Conservation (phyloP, 2,888 invertebrate genomes). For the Ophioninae sp. region DNA sequence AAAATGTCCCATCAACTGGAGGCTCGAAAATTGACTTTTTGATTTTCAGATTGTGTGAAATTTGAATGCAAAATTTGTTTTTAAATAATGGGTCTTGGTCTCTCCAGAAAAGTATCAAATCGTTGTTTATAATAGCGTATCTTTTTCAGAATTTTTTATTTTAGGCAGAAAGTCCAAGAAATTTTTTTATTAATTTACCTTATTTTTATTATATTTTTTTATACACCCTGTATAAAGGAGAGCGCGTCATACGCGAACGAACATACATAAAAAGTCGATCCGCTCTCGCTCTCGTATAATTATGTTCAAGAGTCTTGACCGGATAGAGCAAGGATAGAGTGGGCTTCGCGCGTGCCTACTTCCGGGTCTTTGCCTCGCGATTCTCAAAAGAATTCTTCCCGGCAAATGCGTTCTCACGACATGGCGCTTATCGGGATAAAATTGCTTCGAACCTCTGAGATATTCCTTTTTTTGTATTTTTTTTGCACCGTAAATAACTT, state of each 20-base stretch:
- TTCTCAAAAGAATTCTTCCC: background rate
- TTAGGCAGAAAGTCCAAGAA: no score
- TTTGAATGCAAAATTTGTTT: no score
- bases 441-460: background rate
- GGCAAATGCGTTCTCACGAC: no score
- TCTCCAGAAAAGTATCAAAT: no score
- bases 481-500: no score
- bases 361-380: conserved; percentile 39
- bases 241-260: conserved; percentile 6
- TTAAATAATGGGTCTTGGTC: no score
- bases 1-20: no score
- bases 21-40: no score
- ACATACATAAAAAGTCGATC: conserved; percentile 35
- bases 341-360: conserved; percentile 18
- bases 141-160: no score
- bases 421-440: background rate
- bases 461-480: background rate
- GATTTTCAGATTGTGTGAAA: no score
- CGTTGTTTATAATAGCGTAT: no score
- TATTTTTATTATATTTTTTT: background rate
- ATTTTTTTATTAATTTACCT: no score
- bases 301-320: conserved; percentile 58
- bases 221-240: background rate
- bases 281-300: conserved; percentile 27
- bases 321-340: conserved; percentile 29